Evolutionary conservation across 2,797 vertebrate species (phyloP).

Genomic region (Lagocephalus sceleratus): DNA sequence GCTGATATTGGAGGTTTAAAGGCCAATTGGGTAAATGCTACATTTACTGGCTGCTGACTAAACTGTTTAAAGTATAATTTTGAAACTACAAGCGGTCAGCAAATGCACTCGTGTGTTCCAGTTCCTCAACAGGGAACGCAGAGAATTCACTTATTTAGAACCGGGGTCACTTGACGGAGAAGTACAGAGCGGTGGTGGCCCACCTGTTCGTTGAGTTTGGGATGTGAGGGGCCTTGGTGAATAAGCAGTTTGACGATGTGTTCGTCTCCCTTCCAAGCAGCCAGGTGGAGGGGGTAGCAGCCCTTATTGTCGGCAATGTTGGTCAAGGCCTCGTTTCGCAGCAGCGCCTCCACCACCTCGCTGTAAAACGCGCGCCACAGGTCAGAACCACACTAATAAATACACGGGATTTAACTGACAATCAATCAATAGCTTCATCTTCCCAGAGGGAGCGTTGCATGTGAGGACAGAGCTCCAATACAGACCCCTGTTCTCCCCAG

Average conservation of each 20-base stretch:
- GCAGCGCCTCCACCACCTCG: conserved; percentile 90
- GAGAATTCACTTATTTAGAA: neutral
- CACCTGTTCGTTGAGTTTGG: conserved; percentile 96
- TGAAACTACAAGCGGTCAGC: conserved; percentile 1
- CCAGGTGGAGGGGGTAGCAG: conserved; percentile 96
- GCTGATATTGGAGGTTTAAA: neutral
- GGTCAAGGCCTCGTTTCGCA: conserved; percentile 92
- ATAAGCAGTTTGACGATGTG: conserved; percentile 93
- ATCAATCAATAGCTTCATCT: conserved; percentile 44
- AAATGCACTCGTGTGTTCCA: neutral
- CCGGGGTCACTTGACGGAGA: neutral
- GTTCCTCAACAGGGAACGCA: neutral
- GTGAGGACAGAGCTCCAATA: conserved; percentile 12
- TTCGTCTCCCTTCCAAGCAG: conserved; percentile 96
- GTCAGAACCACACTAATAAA: conserved; percentile 31
- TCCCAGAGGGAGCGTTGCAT: conserved; percentile 35
- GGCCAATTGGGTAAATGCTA: neutral
- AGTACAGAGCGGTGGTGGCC: conserved; percentile 4
- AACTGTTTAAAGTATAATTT: neutral
- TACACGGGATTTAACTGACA: conserved; percentile 6
- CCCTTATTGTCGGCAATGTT: conserved; percentile 96
- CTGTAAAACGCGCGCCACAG: conserved; percentile 58
- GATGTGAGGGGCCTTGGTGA: conserved; percentile 95
- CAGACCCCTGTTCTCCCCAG: neutral
- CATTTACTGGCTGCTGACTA: neutral